A percentile compares a stretch with the other conserved stretches of the same genome.
Evolutionary conservation across 2,113 vertebrate species (phyloP).

Genomic region (Leptodactylus fuscus): DNA sequence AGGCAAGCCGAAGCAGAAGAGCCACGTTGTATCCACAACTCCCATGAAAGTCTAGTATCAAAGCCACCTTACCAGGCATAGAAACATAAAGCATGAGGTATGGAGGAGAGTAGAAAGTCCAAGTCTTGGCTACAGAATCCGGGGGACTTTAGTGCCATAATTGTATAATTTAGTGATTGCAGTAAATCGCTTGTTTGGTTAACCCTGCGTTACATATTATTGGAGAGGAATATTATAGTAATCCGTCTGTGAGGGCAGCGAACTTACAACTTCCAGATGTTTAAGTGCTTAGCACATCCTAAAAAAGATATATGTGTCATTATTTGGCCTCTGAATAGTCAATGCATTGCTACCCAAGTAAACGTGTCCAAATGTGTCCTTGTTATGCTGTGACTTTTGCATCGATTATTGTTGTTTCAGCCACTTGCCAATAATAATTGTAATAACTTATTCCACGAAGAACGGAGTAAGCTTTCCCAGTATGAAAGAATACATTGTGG

Average conservation of each 20-base stretch:
- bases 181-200: conserved; percentile 20
- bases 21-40: no score
- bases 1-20: no score
- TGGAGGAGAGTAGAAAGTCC: neutral
- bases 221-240: conserved; percentile 21
- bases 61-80: neutral
- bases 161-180: conserved; percentile 2
- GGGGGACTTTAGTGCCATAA: neutral
- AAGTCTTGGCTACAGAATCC: neutral
- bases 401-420: neutral
- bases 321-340: neutral
- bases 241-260: conserved; percentile 35
- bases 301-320: conserved; percentile 19
- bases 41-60: no score
- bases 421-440: neutral
- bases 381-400: neutral
- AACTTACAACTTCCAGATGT: conserved; percentile 41
- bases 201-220: conserved; percentile 35
- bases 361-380: neutral
- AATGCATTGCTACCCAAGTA: neutral
- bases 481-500: conserved; percentile 41
- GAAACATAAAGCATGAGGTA: neutral
- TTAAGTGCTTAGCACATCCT: conserved; percentile 25
- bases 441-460: conserved; percentile 16
- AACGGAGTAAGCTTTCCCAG: neutral